These are phyloP conservation scores for Drosophila mettleri DNA, from an alignment of 2,888 invertebrate genomes.

Conservation along the genomic window DNA sequence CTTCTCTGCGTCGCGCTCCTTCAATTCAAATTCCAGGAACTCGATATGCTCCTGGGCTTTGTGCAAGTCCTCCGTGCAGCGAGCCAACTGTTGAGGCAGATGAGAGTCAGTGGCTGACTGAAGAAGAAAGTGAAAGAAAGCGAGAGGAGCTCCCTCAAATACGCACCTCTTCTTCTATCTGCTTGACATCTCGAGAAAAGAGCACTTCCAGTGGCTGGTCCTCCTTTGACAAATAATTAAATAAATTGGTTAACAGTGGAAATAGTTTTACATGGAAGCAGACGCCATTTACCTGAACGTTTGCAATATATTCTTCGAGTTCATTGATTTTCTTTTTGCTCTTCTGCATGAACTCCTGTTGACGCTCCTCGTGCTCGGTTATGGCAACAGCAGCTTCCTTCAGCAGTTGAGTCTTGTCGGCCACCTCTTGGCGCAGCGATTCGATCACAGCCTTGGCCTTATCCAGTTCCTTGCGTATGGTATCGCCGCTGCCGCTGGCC, in stretches of 20 bases:
- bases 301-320: neutral
- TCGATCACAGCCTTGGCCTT: neutral
- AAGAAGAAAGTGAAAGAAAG: neutral
- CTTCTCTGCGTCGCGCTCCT: neutral
- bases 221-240: neutral
- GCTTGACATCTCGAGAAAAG: neutral
- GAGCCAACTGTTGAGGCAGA: neutral
- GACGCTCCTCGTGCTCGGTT: constrained; percentile 2
- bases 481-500: neutral
- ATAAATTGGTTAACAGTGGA: no score
- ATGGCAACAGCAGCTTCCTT: neutral
- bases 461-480: neutral
- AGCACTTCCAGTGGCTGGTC: neutral
- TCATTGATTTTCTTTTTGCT: neutral
- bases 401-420: constrained; percentile 5
- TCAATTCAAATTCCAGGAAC: neutral
- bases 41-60: neutral
- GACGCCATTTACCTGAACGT: neutral
- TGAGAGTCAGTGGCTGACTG: neutral
- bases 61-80: neutral
- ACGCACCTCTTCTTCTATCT: neutral
- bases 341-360: neutral
- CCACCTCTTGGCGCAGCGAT: neutral
- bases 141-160: no score
- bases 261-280: fast-evolving